Conservation (phyloP, 2,888 invertebrate species). For the Imbricaverruca yamaguchii region DNA sequence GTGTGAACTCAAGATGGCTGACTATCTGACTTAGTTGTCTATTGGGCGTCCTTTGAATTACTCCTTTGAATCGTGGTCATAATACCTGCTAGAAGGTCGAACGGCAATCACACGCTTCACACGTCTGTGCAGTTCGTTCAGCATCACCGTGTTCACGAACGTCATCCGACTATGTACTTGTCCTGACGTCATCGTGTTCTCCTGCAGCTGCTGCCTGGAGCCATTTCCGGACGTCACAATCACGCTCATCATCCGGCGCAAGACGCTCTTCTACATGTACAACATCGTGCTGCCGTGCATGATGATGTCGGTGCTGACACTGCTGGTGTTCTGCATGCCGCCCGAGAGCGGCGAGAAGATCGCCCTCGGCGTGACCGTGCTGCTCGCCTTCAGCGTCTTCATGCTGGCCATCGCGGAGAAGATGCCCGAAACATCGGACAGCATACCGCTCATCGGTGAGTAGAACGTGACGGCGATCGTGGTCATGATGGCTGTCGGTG, state of each 20-base stretch:
- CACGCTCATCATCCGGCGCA: conserved; percentile 46
- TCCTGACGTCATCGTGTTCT: background rate
- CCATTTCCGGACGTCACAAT: conserved; percentile 52
- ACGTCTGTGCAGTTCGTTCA: too few species aligned
- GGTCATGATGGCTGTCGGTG: too few species aligned
- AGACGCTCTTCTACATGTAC: conserved; percentile 46
- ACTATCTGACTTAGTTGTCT: too few species aligned
- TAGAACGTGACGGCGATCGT: background rate
- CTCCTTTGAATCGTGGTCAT: too few species aligned
- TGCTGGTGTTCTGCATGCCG: conserved; percentile 49
- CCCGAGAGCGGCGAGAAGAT: conserved; percentile 51
- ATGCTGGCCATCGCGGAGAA: conserved; percentile 52
- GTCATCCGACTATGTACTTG: too few species aligned
- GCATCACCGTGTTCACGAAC: too few species aligned
- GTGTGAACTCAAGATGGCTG: too few species aligned
- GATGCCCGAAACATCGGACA: conserved; percentile 52
- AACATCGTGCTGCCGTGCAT: conserved; percentile 52
- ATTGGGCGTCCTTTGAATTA: too few species aligned
- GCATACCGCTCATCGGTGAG: conserved; percentile 49
- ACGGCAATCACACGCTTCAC: too few species aligned
- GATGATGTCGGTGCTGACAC: conserved; percentile 49
- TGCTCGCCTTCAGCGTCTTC: conserved; percentile 51
- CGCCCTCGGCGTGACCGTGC: conserved; percentile 49
- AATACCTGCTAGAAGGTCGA: too few species aligned
- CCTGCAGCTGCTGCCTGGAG: conserved; percentile 44